Conservation (phyloP, 35 echinoderm and acorn worm genomes). For the Heliocidaris erythrogramma region DNA sequence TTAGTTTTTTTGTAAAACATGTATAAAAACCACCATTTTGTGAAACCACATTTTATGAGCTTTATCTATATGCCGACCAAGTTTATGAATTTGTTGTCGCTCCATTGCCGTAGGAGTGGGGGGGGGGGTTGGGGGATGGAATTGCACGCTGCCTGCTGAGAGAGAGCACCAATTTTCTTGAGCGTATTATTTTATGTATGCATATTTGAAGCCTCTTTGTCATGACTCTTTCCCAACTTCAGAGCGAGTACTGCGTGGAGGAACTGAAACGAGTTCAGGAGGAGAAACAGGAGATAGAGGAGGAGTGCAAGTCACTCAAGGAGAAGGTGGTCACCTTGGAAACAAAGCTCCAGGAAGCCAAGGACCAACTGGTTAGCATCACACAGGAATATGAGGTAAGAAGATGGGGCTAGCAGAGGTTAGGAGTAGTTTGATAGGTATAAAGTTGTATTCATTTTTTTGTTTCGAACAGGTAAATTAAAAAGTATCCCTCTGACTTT, state of each 20-base stretch:
- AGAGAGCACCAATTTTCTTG: background rate
- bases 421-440: no score
- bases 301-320: slow-evolving; percentile 55
- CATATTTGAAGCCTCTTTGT: background rate
- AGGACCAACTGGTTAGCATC: slow-evolving; percentile 52
- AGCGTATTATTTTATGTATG: background rate
- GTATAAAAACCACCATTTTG: no score
- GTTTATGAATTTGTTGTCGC: no score
- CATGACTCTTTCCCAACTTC: background rate
- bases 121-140: no score
- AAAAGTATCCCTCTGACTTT: no score
- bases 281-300: slow-evolving; percentile 61
- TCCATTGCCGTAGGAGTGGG: no score
- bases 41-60: no score
- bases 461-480: no score
- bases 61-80: no score
- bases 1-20: no score
- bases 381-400: slow-evolving; percentile 54
- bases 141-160: no score
- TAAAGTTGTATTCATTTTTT: no score
- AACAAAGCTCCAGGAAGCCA: slow-evolving; percentile 55
- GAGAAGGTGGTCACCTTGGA: slow-evolving; percentile 62
- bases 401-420: background rate
- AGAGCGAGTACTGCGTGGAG: slow-evolving; percentile 55
- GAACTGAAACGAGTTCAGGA: slow-evolving; percentile 45